Percentiles rank a stretch among this genome's conserved stretches.
Conservation (phyloP, 2,797 vertebrate genomes). For the Poecilia velifera region DNA sequence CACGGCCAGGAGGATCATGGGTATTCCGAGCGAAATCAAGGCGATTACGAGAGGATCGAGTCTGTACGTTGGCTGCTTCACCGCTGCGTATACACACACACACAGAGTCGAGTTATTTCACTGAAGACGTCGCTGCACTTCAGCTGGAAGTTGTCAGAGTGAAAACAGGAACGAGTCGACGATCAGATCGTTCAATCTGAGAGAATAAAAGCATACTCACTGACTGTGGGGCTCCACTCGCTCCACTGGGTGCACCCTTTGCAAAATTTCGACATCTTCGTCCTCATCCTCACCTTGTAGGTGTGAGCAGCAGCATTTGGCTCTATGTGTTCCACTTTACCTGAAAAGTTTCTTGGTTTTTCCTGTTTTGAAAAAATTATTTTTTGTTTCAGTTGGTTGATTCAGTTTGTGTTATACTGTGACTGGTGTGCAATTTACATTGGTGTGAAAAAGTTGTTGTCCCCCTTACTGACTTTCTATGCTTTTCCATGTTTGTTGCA, state of each 20-base stretch:
- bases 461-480: too few relatives aligned
- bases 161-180: not conserved
- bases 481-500: too few relatives aligned
- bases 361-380: conserved; percentile 41
- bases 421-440: not conserved
- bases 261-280: not conserved
- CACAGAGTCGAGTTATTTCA: not conserved
- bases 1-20: conserved; percentile 71
- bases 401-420: too few relatives aligned
- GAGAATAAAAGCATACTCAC: conserved; percentile 51
- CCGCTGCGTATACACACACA: conserved; percentile 33
- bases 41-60: conserved; percentile 39
- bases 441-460: not conserved
- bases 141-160: not conserved
- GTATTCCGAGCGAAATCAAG: conserved; percentile 62
- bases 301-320: conserved; percentile 16
- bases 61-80: conserved; percentile 1
- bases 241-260: conserved; percentile 27
- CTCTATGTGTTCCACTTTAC: not conserved
- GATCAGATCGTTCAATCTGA: not conserved
- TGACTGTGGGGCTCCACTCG: conserved; percentile 57
- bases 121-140: not conserved
- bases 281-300: conserved; percentile 59
- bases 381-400: not conserved
- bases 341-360: fast-evolving